Evolutionary conservation across 2,888 invertebrate genomes (phyloP), one percentile per base, ranked within the genome.

Genomic region (Minunthozetes semirufus): DNA sequence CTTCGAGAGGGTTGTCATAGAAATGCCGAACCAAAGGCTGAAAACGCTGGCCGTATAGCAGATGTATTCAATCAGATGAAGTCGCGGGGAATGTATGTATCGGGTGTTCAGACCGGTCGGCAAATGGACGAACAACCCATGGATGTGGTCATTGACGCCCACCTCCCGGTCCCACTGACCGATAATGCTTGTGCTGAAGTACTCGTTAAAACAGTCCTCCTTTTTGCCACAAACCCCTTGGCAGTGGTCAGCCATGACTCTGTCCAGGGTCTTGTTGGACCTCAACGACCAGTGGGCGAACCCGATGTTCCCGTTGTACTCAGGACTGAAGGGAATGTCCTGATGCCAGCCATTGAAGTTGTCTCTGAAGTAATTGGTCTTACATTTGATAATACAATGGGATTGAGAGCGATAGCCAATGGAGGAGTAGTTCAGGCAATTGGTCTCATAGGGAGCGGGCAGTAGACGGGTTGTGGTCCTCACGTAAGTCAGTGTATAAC

Each of bases 1-100:
- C 53, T 46, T 68, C 15, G 74, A 74, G 17, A 74, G 25, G n/a
- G 74, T 70, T 48, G 68, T 74, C 13, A 74, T 74, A 4, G 74
- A 74, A 22, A 74, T 68, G 38, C 74, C 74, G 33, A 74, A 74
- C 74, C 74, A 74, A 33, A 74, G 50, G 50, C 74, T 74, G 68
- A 74, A 70, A 19, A 74, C 70, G 19, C 74, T 74, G 15, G 74
- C 74, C 25, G n/a, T 48, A 59, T 74, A 74, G 29, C 74, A 74
- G 56, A 74, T 74, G 19, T 70, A 74, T 59, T 74, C 74, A 38
- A 74, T 68, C 50, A 72, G 46, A 38, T 70, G 70, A 19, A 74
- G 50, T 17, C 74, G 74, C 38, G 74, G 74, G 9, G 70, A 70
- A 71, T 74, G 74, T 15, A n/a, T 33, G 53, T 74, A 74, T 15